Evolutionary conservation across 1,140 invertebrate species (phyloP), one percentile per base, ranked within the genome.

Genomic region (Drosophila tristis): DNA sequence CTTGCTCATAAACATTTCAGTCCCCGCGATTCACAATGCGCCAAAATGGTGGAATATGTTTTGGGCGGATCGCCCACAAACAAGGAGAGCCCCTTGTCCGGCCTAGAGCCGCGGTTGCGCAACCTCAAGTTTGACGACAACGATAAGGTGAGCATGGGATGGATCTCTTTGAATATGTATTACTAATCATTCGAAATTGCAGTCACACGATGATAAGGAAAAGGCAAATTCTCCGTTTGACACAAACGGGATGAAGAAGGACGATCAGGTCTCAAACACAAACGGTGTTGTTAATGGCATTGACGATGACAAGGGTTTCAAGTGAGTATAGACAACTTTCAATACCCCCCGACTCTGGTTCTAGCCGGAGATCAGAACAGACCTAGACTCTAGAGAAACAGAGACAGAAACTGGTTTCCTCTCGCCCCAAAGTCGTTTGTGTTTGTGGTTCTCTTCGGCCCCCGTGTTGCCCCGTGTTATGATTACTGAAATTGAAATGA

Each of bases 1-100:
- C 50, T n/a, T 44, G 7, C 7, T 8, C 8, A 9, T 31, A 3
- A 8, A 9, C 6, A 57, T 65, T 73, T 0, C 44, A 92, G 91
- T 74, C 96, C 96, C 13, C 93, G 96, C 51, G 94, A 95, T 90
- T 93, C 94, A 78, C 96, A 96, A 66, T 94, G 96, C 59, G 97
- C 98, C 56, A 99, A 99, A 94, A 99, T 99, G 97, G 98, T 98
- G n/a, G 98, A 99, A 93, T 99, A 99, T 91, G 97, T 99, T 47
- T 94, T 99, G 66, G 96, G 96, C 59, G 96, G 96, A 59, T 98
- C 98, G 51, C 98, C 98, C 8, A 98, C 97, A 43, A 94, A 94
- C 64, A 96, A 96, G 90, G 95, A 95, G 65, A 95, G 94, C 60
- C 93, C 94, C n/a, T 77, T 93, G 77, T 91, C 92, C n/a, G 91